A percentile compares a stretch with the other conserved stretches of the same genome.
These are phyloP conservation scores for Stichopus horrens DNA, from an alignment of 53 echinoderm and acorn worm species.

Conservation along the genomic window DNA sequence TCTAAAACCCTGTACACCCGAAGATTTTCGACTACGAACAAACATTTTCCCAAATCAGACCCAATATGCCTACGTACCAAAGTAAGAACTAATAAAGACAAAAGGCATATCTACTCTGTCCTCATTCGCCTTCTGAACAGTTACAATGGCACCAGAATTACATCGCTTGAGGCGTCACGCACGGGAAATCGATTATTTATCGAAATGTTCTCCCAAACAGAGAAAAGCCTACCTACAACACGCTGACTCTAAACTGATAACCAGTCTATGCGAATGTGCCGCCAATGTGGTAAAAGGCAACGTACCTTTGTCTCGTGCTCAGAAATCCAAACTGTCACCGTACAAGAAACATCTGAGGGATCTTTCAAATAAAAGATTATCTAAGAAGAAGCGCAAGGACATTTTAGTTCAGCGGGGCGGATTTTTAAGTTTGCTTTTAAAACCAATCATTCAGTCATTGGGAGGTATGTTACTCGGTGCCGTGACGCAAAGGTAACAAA, in stretches of 20 bases:
- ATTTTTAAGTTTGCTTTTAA: conserved; percentile 54
- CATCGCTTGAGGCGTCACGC: conserved; percentile 42
- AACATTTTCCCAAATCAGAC: conserved; percentile 50
- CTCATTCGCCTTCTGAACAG: background rate
- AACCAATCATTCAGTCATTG: conserved; percentile 49
- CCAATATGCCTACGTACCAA: conserved; percentile 45
- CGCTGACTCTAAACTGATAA: conserved; percentile 48
- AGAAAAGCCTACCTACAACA: conserved; percentile 51
- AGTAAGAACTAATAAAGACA: background rate
- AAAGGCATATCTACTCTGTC: background rate
- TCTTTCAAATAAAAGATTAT: conserved; percentile 43
- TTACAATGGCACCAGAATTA: conserved; percentile 16
- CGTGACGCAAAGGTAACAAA: conserved; percentile 7
- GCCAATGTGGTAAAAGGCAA: conserved; percentile 63
- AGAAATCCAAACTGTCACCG: conserved; percentile 55
- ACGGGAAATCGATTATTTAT: conserved; percentile 47
- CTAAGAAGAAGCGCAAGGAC: conserved; percentile 32
- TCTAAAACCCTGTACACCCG: conserved; percentile 53
- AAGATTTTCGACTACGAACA: conserved; percentile 47
- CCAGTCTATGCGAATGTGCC: conserved; percentile 64
- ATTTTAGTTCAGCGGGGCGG: conserved; percentile 55
- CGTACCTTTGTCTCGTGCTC: conserved; percentile 48
- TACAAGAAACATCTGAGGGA: conserved; percentile 58
- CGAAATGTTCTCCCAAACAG: conserved; percentile 52
- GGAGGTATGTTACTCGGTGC: conserved; percentile 32